phyloP scores from a whole-genome alignment of 2,113 vertebrate genomes.

The Acinonyx jubatus region DNA sequence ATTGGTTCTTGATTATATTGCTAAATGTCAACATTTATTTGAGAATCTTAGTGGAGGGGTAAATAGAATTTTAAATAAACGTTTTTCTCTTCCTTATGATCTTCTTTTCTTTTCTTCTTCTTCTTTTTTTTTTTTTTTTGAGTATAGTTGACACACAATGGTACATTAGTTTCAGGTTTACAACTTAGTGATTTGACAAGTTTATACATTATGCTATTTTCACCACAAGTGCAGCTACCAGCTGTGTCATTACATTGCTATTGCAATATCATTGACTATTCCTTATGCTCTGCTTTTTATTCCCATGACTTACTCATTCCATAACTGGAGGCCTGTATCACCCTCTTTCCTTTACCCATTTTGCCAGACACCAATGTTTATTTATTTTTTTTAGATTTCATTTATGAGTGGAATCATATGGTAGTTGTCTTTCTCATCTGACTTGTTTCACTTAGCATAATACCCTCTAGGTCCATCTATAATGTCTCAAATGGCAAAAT shows the following conservation, averaged over 20 bases:
- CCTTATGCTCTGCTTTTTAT: not conserved
- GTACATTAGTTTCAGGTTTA: not conserved
- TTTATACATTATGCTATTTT: not conserved
- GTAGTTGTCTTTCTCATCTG: not conserved
- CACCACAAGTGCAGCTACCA: not conserved
- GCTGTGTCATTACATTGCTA: not conserved
- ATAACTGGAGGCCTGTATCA: not conserved
- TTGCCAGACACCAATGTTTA: not conserved
- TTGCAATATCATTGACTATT: not conserved
- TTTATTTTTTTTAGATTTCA: not conserved
- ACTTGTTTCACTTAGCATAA: not conserved
- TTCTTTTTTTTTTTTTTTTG: not conserved
- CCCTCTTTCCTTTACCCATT: not conserved
- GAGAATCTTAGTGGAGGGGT: not conserved
- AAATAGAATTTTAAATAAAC: not conserved
- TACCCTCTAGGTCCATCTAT: not conserved
- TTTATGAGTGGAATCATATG: not conserved
- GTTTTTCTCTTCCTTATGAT: not conserved
- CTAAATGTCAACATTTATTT: not conserved
- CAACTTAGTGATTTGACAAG: not conserved
- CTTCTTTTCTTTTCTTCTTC: too few relatives aligned
- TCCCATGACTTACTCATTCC: not conserved
- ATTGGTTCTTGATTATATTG: not conserved
- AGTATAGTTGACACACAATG: not conserved
- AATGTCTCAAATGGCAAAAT: not conserved